A percentile compares a stretch with the other conserved stretches of the same genome.
Conservation (phyloP, 1,140 invertebrate genomes). For the Dreissena polymorpha region DNA sequence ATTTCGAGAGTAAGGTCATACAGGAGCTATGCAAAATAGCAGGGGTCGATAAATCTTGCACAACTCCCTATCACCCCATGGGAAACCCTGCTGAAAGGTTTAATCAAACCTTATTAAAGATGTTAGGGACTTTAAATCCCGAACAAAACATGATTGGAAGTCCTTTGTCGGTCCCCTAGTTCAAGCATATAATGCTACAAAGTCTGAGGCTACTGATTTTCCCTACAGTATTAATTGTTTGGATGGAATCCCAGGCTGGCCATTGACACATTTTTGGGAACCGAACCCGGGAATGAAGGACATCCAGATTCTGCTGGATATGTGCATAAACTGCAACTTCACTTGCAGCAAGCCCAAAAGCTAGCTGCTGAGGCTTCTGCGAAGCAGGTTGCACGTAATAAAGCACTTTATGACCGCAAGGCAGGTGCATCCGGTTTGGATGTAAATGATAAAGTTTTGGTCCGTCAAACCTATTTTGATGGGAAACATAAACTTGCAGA, state of each 20-base stretch:
- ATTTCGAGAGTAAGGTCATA: constrained; percentile 51
- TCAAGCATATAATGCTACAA: constrained; percentile 32
- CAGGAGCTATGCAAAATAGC: constrained; percentile 12
- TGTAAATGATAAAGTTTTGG: constrained; percentile 26
- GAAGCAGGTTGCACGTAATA: not conserved
- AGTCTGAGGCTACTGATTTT: constrained; percentile 12
- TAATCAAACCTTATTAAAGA: constrained; percentile 12
- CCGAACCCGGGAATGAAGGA: not conserved
- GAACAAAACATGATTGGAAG: constrained; percentile 17
- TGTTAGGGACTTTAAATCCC: constrained; percentile 21
- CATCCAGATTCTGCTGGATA: not conserved
- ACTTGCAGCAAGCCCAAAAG: not conserved
- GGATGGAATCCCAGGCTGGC: constrained; percentile 27
- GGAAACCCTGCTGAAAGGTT: constrained; percentile 16
- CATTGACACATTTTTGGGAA: constrained; percentile 33
- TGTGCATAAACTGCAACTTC: constrained; percentile 7
- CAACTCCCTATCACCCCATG: constrained; percentile 28
- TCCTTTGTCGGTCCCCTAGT: constrained; percentile 8
- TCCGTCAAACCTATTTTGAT: not conserved
- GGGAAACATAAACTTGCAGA: constrained; percentile 32
- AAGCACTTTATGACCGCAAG: constrained; percentile 1
- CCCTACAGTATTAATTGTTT: constrained; percentile 10
- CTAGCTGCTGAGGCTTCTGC: not conserved
- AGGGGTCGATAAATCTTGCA: constrained; percentile 6
- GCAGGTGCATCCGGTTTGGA: not conserved